phyloP scores from a whole-genome alignment of 2,113 vertebrate genomes.

The Willisornis vidua region DNA sequence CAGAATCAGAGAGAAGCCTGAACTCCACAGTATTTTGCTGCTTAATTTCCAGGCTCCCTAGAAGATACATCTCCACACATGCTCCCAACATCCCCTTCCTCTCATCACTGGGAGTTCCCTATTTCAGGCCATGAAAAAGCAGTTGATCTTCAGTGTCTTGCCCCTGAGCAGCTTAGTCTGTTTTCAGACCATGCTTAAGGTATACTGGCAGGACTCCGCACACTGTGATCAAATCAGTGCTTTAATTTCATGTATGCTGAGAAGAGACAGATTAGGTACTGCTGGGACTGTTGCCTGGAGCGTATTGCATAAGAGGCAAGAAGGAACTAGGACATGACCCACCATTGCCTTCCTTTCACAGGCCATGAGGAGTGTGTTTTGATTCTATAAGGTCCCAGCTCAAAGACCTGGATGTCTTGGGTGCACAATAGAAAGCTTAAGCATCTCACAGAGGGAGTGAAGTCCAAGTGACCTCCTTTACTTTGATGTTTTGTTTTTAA shows the following conservation, averaged over 20 bases:
- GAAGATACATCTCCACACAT: not conserved
- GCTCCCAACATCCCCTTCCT: not conserved
- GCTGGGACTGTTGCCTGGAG: not conserved
- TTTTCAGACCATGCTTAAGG: not conserved
- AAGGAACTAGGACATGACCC: not conserved
- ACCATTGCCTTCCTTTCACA: not conserved
- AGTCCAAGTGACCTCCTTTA: not conserved
- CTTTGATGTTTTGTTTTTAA: not conserved
- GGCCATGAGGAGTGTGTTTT: not conserved
- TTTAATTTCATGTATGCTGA: not conserved
- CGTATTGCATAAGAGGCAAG: not conserved
- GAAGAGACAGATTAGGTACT: not conserved
- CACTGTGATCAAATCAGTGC: fast-evolving
- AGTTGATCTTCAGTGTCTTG: not conserved
- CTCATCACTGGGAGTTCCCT: not conserved
- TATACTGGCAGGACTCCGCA: not conserved
- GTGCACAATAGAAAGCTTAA: not conserved
- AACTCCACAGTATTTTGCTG: not conserved
- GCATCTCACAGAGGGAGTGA: not conserved
- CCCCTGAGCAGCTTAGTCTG: not conserved
- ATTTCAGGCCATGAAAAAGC: not conserved
- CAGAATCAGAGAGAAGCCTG: not conserved
- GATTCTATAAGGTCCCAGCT: not conserved
- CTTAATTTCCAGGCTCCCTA: not conserved
- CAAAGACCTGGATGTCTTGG: not conserved